Evolutionary conservation across 2,888 invertebrate species (phyloP).

Genomic region (Masnerella sp.): DNA sequence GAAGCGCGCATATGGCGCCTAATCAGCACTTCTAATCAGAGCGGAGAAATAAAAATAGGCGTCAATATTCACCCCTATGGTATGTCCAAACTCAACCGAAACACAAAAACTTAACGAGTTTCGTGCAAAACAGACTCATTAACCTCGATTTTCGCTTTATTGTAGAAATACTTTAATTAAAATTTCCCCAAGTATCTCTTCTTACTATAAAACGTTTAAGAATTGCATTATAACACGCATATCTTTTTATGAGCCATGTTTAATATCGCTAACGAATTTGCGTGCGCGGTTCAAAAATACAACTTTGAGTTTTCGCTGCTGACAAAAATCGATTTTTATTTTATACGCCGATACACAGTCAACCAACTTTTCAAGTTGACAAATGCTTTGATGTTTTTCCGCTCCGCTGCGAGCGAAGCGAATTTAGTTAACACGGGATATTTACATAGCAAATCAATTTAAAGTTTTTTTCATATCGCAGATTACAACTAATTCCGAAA

Average conservation of each 20-base stretch:
- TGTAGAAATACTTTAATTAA: no score
- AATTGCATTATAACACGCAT: no score
- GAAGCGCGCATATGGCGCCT: no score
- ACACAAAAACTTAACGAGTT: background rate
- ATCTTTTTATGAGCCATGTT: no score
- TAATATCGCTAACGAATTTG: no score
- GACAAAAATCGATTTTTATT: background rate
- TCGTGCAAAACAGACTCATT: background rate
- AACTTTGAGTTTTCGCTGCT: no score
- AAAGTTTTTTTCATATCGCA: background rate
- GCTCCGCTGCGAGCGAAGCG: constrained; percentile 1
- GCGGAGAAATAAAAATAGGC: background rate
- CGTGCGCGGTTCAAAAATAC: background rate
- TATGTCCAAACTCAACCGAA: no score
- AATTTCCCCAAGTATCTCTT: no score
- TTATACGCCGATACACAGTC: background rate
- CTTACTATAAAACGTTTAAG: no score
- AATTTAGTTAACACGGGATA: constrained; percentile 11
- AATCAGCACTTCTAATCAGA: background rate
- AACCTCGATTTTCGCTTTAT: background rate
- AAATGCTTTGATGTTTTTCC: constrained; percentile 20
- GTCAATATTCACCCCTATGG: no score
- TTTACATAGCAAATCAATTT: constrained; percentile 13
- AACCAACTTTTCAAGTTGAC: constrained; percentile 6
- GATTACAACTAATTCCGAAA: background rate